These are phyloP conservation scores for Sesamia nonagrioides DNA, from an alignment of 1,140 invertebrate species.

Conservation along the genomic window DNA sequence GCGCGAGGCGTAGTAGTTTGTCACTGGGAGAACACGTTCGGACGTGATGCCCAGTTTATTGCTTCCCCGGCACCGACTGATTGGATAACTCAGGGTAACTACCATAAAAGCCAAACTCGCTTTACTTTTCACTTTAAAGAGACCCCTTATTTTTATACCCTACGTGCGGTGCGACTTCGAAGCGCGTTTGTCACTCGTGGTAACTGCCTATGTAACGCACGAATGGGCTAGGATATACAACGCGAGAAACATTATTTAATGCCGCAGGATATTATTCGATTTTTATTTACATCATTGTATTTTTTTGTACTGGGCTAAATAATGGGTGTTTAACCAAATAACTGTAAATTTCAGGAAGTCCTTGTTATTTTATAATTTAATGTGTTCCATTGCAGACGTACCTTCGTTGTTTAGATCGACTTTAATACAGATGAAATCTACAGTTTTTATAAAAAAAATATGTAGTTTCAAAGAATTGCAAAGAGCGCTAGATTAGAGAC, in stretches of 20 bases:
- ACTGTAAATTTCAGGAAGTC: neutral
- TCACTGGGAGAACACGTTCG: slow-evolving; percentile 64
- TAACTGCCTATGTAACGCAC: slow-evolving; percentile 37
- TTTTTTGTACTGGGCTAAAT: slow-evolving; percentile 7
- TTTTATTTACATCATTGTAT: slow-evolving; percentile 26
- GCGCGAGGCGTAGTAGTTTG: slow-evolving; percentile 57
- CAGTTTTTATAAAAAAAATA: neutral
- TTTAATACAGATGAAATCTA: slow-evolving; percentile 12
- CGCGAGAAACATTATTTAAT: slow-evolving; percentile 44
- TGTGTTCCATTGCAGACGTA: neutral
- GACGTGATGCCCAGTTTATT: slow-evolving; percentile 72
- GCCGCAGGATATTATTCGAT: slow-evolving; percentile 35
- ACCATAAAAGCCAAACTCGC: slow-evolving; percentile 54
- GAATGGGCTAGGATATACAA: slow-evolving; percentile 40
- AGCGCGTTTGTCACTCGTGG: slow-evolving; percentile 27
- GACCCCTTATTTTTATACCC: slow-evolving; percentile 17
- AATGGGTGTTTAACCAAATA: neutral
- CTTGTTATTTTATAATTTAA: neutral
- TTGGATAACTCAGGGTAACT: slow-evolving; percentile 63
- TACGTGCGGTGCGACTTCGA: slow-evolving; percentile 13
- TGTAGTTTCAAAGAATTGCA: neutral
- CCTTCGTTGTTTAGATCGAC: neutral
- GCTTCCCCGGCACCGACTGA: slow-evolving; percentile 62
- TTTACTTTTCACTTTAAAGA: slow-evolving; percentile 52
- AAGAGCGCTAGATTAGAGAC: slow-evolving; percentile 4